Evolutionary conservation across 2,113 vertebrate genomes (phyloP).

Genomic region (Canis aureus): DNA sequence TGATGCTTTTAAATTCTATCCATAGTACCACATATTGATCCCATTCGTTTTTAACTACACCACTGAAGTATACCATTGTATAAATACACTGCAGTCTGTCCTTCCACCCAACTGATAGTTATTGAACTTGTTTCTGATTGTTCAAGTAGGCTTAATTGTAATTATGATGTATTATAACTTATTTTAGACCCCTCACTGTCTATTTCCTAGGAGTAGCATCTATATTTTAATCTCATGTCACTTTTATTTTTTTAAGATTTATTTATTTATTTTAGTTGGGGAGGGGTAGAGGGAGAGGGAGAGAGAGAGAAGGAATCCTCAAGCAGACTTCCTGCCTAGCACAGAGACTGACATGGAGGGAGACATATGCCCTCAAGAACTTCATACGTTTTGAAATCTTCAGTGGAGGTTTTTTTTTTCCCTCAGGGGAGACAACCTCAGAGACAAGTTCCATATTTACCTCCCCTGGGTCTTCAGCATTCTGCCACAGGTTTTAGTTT

Average conservation of each 20-base stretch:
- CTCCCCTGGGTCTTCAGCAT: not conserved
- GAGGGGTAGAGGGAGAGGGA: not conserved
- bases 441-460: not conserved
- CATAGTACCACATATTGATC: not conserved
- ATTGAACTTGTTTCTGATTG: not conserved
- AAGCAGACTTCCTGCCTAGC: not conserved
- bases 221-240: not conserved
- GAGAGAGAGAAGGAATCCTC: not conserved
- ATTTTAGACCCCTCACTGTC: not conserved
- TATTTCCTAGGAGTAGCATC: not conserved
- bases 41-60: not conserved
- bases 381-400: not conserved
- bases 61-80: not conserved
- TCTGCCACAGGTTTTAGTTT: not conserved
- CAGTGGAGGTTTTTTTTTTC: not conserved
- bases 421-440: not conserved
- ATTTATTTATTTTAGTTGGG: not conserved
- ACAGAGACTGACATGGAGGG: not conserved
- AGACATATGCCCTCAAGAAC: not conserved
- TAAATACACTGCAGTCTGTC: not conserved
- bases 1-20: not conserved
- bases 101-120: not conserved
- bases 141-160: not conserved
- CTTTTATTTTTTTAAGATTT: not conserved
- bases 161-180: not conserved